These are phyloP conservation scores for Mionectes macconnelli DNA, from an alignment of 2,113 vertebrate genomes.

Conservation along the genomic window DNA sequence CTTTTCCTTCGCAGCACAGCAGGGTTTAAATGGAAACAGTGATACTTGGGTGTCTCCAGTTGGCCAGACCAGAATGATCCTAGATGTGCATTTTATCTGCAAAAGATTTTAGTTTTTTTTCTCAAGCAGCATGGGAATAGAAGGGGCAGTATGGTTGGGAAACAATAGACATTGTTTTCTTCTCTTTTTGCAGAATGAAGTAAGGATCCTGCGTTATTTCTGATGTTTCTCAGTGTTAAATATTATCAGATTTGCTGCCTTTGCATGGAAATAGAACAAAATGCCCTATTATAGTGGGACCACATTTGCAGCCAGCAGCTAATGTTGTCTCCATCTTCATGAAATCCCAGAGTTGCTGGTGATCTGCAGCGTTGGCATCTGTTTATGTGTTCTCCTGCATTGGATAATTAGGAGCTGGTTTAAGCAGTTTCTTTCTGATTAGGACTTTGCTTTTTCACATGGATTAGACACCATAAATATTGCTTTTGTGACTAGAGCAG, in stretches of 20 bases:
- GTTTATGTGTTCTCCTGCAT: neutral
- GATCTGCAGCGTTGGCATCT: conserved; percentile 30
- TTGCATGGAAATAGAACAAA: conserved; percentile 57
- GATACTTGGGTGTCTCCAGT: neutral
- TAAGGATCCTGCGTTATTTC: conserved; percentile 21
- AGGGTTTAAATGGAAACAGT: conserved; percentile 30
- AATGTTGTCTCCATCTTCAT: conserved; percentile 30
- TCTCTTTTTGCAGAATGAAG: conserved; percentile 29
- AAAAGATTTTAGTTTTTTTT: conserved; percentile 18
- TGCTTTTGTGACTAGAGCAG: neutral
- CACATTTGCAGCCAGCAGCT: conserved; percentile 51
- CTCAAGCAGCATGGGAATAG: neutral
- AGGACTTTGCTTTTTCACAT: neutral
- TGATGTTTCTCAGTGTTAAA: conserved; percentile 58
- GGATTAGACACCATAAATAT: neutral
- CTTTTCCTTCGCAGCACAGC: neutral
- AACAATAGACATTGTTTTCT: neutral
- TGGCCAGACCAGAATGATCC: neutral
- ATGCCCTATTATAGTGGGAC: conserved; percentile 59
- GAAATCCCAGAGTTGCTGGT: conserved; percentile 8
- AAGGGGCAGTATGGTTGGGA: neutral
- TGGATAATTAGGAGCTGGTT: conserved; percentile 10
- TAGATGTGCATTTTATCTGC: conserved; percentile 39
- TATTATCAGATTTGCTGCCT: conserved; percentile 61
- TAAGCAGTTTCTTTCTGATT: neutral